phyloP scores from a whole-genome alignment of 2,113 vertebrate species.

The Vimba vimba region DNA sequence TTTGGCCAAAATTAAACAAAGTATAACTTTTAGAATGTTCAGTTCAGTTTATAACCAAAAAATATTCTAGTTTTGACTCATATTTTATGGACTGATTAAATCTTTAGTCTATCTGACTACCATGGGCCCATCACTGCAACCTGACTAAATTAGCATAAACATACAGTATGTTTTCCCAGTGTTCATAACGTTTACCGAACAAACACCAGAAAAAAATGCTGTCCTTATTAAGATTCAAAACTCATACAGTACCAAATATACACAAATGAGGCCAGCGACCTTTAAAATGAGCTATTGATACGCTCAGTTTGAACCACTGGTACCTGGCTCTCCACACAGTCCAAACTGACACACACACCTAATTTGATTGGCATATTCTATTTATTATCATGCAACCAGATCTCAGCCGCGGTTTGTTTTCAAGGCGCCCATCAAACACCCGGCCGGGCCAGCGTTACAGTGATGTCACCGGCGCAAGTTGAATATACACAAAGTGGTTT shows the following conservation, averaged over 20 bases:
- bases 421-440: slow-evolving; percentile 68
- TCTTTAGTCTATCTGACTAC: background rate
- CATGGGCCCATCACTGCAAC: background rate
- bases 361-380: slow-evolving; percentile 78
- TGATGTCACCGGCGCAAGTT: slow-evolving; percentile 68
- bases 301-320: slow-evolving; percentile 48
- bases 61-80: background rate
- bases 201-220: background rate
- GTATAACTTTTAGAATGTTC: background rate
- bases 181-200: background rate
- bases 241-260: slow-evolving; percentile 44
- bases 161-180: background rate
- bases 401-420: slow-evolving; percentile 64
- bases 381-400: slow-evolving; percentile 72
- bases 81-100: slow-evolving; percentile 14
- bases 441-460: slow-evolving; percentile 27
- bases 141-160: slow-evolving; percentile 25
- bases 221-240: slow-evolving; percentile 34
- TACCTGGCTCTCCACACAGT: slow-evolving; percentile 60
- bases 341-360: slow-evolving; percentile 62
- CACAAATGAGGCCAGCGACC: slow-evolving; percentile 67
- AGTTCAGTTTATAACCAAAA: slow-evolving; percentile 5
- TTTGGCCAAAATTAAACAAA: background rate
- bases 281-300: slow-evolving; percentile 63
- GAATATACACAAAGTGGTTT: slow-evolving; percentile 64